Conservation (phyloP, 2,113 vertebrate species). For the Mobula hypostoma region DNA sequence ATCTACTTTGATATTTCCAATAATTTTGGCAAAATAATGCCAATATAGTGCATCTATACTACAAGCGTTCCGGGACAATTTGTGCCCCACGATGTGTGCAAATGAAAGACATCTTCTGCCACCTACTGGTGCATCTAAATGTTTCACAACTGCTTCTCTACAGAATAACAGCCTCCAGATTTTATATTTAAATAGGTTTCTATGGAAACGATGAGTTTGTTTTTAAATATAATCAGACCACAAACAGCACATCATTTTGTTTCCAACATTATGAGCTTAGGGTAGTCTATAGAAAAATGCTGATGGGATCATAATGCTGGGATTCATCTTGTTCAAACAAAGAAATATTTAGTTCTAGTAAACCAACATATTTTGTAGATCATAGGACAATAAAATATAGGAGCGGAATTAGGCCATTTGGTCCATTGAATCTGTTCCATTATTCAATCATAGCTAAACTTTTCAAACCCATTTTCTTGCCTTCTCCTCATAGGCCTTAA, state of each 20-base stretch:
- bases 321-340: background rate
- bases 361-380: background rate
- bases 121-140: background rate
- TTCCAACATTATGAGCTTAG: background rate
- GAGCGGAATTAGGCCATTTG: too few species aligned
- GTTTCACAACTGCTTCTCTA: background rate
- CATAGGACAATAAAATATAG: too few species aligned
- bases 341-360: background rate
- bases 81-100: background rate
- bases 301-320: background rate
- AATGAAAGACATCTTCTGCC: constrained; percentile 26
- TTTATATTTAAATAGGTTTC: constrained; percentile 27
- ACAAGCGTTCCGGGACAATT: too few species aligned
- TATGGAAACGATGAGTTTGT: constrained; percentile 12
- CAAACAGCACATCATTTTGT: background rate
- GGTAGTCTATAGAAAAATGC: too few species aligned
- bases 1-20: too few species aligned
- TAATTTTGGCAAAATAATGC: too few species aligned
- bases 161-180: background rate
- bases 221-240: background rate
- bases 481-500: too few species aligned
- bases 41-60: too few species aligned
- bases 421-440: too few species aligned
- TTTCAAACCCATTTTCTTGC: too few species aligned
- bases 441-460: too few species aligned